Base-by-base conservation (phyloP, 2,797 vertebrate species). In the Ambastaia sidthimunki region DNA sequence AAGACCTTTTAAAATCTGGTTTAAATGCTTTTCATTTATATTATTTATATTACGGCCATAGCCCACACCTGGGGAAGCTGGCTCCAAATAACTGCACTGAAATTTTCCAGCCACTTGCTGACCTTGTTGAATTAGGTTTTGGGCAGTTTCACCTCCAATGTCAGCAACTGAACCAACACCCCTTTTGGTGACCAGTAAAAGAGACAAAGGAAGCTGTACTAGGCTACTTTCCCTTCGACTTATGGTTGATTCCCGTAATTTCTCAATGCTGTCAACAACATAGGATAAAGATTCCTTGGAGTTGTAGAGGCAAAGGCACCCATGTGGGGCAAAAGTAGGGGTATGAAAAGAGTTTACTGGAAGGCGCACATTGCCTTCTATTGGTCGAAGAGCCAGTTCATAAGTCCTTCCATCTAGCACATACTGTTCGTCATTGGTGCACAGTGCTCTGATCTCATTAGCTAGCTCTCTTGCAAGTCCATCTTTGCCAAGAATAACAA, bases 281-380 rank as follows among this genome's bases (percentile, higher is more conserved):
- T 99, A 99, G 10, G 95, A 96, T 10, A 99, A 86, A 0, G 98
- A 99, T 80, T 99, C 97, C 90, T 98, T 99, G 31, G 98, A 98
- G 89, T 99, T 99, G 88, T 99, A 99, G 76, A 99, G 95, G 92
- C 97, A 98, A 77, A 99, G 93, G 76, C 97, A 98, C 28, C 98
- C 98, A 0, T 99, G 97, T 0, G 98, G 97, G 23, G 96, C 94
- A 82, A 99, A 99, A 0, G 97, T 98, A 2, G 97, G 95, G 0
- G 97, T 99, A 78, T 98, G 96, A 88, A 99, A 99, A 48, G 97
- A 95, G 89, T 99, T 99, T 63, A 99, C 98, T 0, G 97, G 97
- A 76, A 98, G 93, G 67, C 97, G 94, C 0, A 99, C 96, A 0
- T 99, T 99, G 55, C 98, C 98, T 86, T 99, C 98, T n/a, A 99